A percentile compares a stretch with the other conserved stretches of the same genome.
phyloP scores from a whole-genome alignment of 1,140 invertebrate species.

The Solenopsis fugax region DNA sequence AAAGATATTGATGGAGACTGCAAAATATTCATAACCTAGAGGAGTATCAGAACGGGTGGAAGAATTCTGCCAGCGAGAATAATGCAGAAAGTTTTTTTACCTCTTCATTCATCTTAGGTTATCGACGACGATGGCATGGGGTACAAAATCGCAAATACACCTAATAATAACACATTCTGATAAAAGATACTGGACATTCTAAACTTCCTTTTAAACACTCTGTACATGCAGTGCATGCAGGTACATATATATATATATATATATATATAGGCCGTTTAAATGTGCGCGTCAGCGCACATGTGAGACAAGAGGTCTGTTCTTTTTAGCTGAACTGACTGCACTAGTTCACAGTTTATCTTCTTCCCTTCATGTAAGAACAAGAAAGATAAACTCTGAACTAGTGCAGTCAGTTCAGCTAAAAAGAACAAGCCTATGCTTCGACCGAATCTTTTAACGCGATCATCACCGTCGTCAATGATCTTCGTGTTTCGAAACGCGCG shows the following conservation, averaged over 20 bases:
- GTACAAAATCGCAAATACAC: not conserved
- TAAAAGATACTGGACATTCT: not conserved
- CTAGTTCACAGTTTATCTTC: too few relatives aligned
- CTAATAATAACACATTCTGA: conserved; percentile 20
- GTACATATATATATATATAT: not conserved
- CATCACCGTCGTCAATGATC: not conserved
- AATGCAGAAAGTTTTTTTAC: not conserved
- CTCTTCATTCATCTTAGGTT: conserved; percentile 33
- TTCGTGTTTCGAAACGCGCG: not conserved
- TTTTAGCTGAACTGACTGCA: too few relatives aligned
- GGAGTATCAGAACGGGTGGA: not conserved
- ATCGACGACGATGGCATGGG: not conserved
- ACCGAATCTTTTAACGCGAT: not conserved
- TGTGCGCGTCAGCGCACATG: not conserved
- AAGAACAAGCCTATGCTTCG: too few relatives aligned
- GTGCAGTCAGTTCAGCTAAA: too few relatives aligned
- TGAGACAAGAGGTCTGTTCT: not conserved
- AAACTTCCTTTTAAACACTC: too few relatives aligned
- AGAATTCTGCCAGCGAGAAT: not conserved
- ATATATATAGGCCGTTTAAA: not conserved
- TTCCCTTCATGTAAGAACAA: too few relatives aligned
- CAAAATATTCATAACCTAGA: conserved; percentile 14
- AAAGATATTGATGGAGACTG: not conserved
- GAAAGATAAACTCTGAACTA: too few relatives aligned
- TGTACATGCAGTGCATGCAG: not conserved